Evolutionary conservation across 2,113 vertebrate species (phyloP).

Genomic region (Lota lota): DNA sequence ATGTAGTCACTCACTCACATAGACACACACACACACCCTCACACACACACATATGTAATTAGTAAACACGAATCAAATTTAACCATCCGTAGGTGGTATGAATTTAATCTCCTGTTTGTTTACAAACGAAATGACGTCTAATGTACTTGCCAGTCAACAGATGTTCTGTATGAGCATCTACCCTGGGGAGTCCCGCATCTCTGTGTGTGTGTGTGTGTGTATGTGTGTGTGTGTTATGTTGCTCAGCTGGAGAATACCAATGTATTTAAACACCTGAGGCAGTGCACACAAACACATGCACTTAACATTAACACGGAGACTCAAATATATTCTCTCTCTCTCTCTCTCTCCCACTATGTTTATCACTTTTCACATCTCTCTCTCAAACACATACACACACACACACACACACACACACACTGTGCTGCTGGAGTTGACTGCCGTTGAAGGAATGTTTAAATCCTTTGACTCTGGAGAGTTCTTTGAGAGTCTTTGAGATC

Average conservation of each 20-base stretch:
- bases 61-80: too few relatives aligned
- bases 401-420: constrained; percentile 9
- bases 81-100: too few relatives aligned
- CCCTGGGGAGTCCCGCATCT: constrained; percentile 14
- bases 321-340: constrained; percentile 12
- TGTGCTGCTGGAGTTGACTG: constrained; percentile 16
- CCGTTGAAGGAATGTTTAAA: constrained; percentile 25
- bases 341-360: constrained; percentile 4
- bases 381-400: constrained; percentile 13
- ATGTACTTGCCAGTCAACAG: constrained; percentile 18
- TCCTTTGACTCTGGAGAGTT: constrained; percentile 28
- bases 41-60: too few relatives aligned
- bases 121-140: background rate
- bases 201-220: constrained; percentile 1
- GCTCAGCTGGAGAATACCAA: constrained; percentile 53
- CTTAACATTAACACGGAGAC: constrained; percentile 10
- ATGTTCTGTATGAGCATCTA: constrained; percentile 16
- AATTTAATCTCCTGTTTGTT: constrained; percentile 14
- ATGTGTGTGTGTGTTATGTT: constrained; percentile 10
- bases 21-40: constrained; percentile 2
- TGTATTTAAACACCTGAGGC: constrained; percentile 53
- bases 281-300: constrained; percentile 19
- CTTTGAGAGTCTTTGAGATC: constrained; percentile 31
- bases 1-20: background rate
- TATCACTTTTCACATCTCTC: too few relatives aligned